Evolutionary conservation across 2,113 vertebrate species (phyloP).

Genomic region (Grammatotria lemairii): DNA sequence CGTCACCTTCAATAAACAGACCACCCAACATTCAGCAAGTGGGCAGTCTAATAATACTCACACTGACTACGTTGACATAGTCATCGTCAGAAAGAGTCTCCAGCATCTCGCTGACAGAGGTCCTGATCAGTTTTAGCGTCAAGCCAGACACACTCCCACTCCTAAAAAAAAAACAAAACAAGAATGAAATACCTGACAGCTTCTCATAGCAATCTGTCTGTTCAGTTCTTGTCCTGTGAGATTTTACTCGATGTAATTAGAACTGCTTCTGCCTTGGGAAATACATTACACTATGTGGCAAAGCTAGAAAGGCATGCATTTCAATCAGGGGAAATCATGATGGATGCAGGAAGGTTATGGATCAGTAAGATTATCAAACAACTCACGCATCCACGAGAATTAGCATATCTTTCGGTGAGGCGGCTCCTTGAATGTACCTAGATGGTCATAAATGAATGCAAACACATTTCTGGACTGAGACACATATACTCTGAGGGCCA

Average conservation of each 20-base stretch:
- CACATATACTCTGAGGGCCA: neutral
- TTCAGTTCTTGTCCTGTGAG: neutral
- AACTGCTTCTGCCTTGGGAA: neutral
- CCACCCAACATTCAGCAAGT: neutral
- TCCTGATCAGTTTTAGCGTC: slow-evolving; percentile 92
- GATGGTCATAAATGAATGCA: neutral
- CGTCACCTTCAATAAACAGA: neutral
- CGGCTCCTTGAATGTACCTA: slow-evolving; percentile 98
- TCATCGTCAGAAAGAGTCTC: slow-evolving; percentile 97
- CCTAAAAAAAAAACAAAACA: slow-evolving; percentile 51
- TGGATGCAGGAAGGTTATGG: neutral
- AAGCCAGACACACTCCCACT: slow-evolving; percentile 95
- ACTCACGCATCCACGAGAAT: slow-evolving; percentile 98
- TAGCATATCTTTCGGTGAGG: slow-evolving; percentile 98
- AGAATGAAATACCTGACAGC: neutral
- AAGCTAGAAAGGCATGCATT: neutral
- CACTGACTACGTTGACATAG: slow-evolving; percentile 97
- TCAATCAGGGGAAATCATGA: slow-evolving; percentile 29
- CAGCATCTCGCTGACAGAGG: slow-evolving; percentile 94
- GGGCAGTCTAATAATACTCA: slow-evolving; percentile 70
- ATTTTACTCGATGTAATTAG: slow-evolving; percentile 5
- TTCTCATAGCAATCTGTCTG: neutral
- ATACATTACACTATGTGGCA: slow-evolving; percentile 4
- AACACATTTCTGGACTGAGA: neutral
- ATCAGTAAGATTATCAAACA: slow-evolving; percentile 24